phyloP scores from a whole-genome alignment of 2,888 invertebrate genomes.

The Silvanus unidentatus region DNA sequence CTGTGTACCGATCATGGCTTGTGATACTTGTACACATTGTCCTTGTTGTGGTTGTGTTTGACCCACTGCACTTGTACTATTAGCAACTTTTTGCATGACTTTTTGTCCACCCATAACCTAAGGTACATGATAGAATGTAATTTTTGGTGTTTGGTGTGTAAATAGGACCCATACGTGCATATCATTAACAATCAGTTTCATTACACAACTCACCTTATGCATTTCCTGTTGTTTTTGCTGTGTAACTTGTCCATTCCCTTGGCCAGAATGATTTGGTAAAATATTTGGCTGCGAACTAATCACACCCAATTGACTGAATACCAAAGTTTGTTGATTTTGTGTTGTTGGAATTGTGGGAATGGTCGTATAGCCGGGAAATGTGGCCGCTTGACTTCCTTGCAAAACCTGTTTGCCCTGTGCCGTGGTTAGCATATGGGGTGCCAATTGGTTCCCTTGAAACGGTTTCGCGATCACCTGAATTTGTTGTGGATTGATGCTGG shows the following conservation, averaged over 20 bases:
- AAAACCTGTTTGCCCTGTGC: conserved; percentile 69
- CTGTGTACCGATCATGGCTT: conserved; percentile 59
- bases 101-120: conserved; percentile 48
- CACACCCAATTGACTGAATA: conserved; percentile 67
- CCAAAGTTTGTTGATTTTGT: conserved; percentile 68
- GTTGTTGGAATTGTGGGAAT: conserved; percentile 72
- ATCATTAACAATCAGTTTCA: no score
- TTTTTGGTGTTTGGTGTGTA: conserved; percentile 21
- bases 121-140: conserved; percentile 12
- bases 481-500: conserved; percentile 69
- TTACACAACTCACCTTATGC: conserved; percentile 58
- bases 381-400: conserved; percentile 57
- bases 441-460: conserved; percentile 71
- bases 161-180: no score
- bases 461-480: conserved; percentile 83
- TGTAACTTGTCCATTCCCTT: conserved; percentile 44
- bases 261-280: conserved; percentile 56
- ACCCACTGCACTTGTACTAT: conserved; percentile 39
- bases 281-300: conserved; percentile 65
- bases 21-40: conserved; percentile 68
- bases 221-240: conserved; percentile 59
- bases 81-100: conserved; percentile 52
- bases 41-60: conserved; percentile 58
- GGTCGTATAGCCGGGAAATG: conserved; percentile 71
- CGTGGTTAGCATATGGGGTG: conserved; percentile 75